Base-by-base conservation (phyloP, 2,113 vertebrate genomes). In the Gasterosteus nipponicus region DNA sequence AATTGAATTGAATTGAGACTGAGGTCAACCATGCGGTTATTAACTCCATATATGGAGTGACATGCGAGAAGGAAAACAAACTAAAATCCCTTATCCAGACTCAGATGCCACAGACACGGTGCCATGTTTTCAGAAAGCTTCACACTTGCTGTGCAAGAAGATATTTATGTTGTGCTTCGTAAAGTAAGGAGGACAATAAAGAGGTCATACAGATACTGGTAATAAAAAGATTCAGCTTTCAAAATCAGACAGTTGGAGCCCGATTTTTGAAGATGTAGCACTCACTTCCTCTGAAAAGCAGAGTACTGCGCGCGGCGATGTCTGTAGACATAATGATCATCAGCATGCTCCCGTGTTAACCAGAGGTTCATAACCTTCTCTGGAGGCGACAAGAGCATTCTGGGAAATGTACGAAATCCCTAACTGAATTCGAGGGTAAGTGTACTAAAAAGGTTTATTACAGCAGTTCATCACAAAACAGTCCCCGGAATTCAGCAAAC, bases 361-460 rank as follows among this genome's bases (percentile, higher is more conserved):
- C 26, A 60, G 18, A 53, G 53, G 26, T 29, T 44, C 16, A 44
- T 14, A n/a, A 9, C 29, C 19, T 42, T 31, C 29, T 66, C 22
- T 39, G 46, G 29, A 12, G 29, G 44, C 1, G 38, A 51, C 26
- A 22, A 22, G 47, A 49, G 51, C 79, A 69, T 82, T 76, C 57
- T 79, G 76, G 69, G 84, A 76, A 86, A 82, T 69, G 41, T 22
- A 35, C 33, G 75, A 69, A 68, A 41, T n/a, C 74, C 2, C 54
- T 46, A 47, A 71, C 60, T 47, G 31, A 66, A 54, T 63, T 39
- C 35, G 4, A 57, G 1, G 19, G 2, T 54, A 46, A 35, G 47
- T 4, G 53, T 39, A 31, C 58, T 31, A 54, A 44, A 66, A 51
- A 9, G 2, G 71, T 58, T 66, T 57, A 75, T 76, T 79, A 56